Evolutionary conservation across 1,140 invertebrate species (phyloP), one percentile per base, ranked within the genome.

Genomic region (Drosophila pseudoananassae): DNA sequence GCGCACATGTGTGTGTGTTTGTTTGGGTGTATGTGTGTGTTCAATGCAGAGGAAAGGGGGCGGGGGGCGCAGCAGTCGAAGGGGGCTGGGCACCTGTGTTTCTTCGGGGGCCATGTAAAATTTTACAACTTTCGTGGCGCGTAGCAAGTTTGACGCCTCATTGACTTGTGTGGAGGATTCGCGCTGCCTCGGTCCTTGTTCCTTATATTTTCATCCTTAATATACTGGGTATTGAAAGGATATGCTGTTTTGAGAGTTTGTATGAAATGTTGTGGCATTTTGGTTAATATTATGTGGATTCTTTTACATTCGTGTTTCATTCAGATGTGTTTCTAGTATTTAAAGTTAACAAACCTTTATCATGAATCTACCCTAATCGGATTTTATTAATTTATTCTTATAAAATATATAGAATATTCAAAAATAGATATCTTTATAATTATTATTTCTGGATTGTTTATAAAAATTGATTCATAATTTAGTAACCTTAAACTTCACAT

Each of bases 141-240:
- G 66, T 72, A 78, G 83, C 83, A 82, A 83, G 71, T 88, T 88
- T 88, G 83, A 88, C 83, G 83, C 83, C 83, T 88, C 83, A 88
- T 88, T 88, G 83, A 88, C 71, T 88, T 68, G 78, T 76, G 83
- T 70, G 70, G 45, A 64, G 59, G 75, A 76, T 78, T 78, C 69
- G 49, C 79, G 69, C 31, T 76, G 61, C 64, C 50, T 33, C 38
- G 77, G 17, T 23, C 20, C 55, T 51, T 38, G 20, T 33, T 54
- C 29, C 33, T 51, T 55, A 23, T 46, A 56, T 68, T 47, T 69
- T 23, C 12, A 15, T 68, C 10, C 52, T 54, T 23, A 7, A 47
- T 9, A 31, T 15, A n/a, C 25, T 4, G 8, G 49, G 15, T 29
- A 46, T 20, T 2, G 10, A 0, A 1, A 7, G 15, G 40, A 51